Evolutionary conservation across 2,797 vertebrate species (phyloP).

Genomic region (Pseudotriccus pelzelni): DNA sequence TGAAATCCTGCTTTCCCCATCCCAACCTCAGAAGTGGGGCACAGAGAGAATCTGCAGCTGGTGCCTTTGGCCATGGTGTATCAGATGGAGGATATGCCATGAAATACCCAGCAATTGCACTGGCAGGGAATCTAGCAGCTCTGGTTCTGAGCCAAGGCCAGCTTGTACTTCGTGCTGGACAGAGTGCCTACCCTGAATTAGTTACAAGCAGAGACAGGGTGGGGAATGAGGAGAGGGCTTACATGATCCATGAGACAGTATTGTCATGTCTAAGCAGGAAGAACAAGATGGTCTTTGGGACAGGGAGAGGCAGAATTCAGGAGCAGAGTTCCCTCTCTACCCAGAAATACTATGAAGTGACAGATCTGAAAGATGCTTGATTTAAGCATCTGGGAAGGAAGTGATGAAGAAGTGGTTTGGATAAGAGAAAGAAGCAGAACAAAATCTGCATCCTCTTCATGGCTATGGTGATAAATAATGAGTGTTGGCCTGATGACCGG

Average conservation of each 20-base stretch:
- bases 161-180: background rate
- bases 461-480: background rate
- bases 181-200: background rate
- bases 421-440: background rate
- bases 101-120: background rate
- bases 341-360: background rate
- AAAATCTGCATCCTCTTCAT: background rate
- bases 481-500: background rate
- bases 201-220: background rate
- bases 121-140: background rate
- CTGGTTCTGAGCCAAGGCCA: background rate
- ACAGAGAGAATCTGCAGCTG: background rate
- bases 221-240: background rate
- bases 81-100: background rate
- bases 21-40: background rate
- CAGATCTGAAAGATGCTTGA: background rate
- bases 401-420: background rate
- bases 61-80: background rate
- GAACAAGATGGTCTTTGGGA: background rate
- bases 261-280: background rate
- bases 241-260: accelerated
- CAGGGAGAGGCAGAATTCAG: background rate
- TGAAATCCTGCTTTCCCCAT: background rate
- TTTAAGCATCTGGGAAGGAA: background rate
- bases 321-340: background rate